A percentile compares a stretch with the other conserved stretches of the same genome.
Evolutionary conservation across 2,113 vertebrate genomes (phyloP).

Genomic region (Gallinago undulata): DNA sequence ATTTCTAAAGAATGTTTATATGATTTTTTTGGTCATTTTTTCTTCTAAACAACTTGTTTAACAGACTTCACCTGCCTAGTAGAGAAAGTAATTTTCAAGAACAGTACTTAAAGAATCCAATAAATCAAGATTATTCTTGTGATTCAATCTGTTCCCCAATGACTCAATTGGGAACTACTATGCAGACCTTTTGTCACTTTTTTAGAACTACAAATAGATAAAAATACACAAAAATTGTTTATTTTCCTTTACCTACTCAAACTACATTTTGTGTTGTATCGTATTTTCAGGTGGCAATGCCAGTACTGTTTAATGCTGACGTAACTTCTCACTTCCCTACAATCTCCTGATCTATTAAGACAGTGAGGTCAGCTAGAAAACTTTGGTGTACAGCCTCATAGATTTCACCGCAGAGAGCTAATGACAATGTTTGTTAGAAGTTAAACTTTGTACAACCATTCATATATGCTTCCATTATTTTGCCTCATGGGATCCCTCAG

Average conservation of each 20-base stretch:
- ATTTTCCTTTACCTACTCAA: not conserved
- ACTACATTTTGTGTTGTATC: not conserved
- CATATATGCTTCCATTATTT: not conserved
- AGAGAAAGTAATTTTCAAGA: not conserved
- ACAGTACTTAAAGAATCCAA: not conserved
- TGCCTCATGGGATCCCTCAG: not conserved
- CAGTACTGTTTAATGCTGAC: not conserved
- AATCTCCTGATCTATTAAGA: not conserved
- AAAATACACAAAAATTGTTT: not conserved
- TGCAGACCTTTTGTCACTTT: not conserved
- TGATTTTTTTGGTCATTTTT: not conserved
- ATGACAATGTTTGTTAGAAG: not conserved
- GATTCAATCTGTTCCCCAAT: accelerated
- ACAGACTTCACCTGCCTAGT: not conserved
- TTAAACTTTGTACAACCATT: not conserved
- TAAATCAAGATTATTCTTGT: not conserved
- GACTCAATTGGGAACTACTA: not conserved
- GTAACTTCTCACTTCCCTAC: not conserved
- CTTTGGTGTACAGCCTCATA: not conserved
- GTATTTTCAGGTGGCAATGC: not conserved
- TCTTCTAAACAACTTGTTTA: not conserved
- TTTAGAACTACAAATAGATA: not conserved
- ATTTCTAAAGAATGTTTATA: not conserved
- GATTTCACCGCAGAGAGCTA: not conserved
- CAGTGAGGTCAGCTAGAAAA: not conserved